Evolutionary conservation across 2,888 invertebrate species (phyloP).

Genomic region (Scaptomyza tumidula): DNA sequence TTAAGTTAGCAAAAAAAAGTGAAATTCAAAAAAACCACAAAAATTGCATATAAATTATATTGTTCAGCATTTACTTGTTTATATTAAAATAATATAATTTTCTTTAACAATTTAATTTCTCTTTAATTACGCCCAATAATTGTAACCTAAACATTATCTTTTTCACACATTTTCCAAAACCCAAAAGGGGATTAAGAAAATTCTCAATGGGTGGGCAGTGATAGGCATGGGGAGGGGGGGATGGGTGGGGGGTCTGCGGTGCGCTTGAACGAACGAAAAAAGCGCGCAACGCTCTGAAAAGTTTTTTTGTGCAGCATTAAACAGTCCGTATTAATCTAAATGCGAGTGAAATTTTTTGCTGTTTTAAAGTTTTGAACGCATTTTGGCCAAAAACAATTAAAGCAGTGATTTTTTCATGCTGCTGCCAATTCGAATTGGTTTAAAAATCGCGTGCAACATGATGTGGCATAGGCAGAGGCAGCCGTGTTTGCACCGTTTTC

Average conservation of each 20-base stretch:
- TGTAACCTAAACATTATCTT: too few relatives aligned
- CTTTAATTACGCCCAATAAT: constrained; percentile 1
- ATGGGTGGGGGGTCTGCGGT: background rate
- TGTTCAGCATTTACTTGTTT: constrained; percentile 79
- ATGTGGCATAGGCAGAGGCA: background rate
- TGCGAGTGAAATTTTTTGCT: constrained; percentile 61
- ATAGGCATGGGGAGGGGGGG: background rate
- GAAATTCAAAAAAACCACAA: constrained; percentile 44
- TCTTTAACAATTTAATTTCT: constrained; percentile 4
- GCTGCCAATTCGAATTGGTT: constrained; percentile 59
- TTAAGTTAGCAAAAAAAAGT: constrained; percentile 36
- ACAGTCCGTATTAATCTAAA: constrained; percentile 39
- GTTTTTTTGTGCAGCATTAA: constrained; percentile 18
- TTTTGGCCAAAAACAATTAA: constrained; percentile 69
- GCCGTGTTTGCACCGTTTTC: constrained; percentile 57
- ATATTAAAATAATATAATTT: constrained; percentile 28
- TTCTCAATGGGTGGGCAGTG: background rate
- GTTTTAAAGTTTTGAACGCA: constrained; percentile 38
- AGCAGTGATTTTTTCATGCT: constrained; percentile 62
- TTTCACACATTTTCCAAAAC: constrained; percentile 11
- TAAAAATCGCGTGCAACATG: constrained; percentile 63
- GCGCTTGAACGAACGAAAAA: constrained; percentile 46
- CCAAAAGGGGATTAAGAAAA: background rate
- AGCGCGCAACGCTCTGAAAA: constrained; percentile 70
- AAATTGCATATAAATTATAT: constrained; percentile 80